Evolutionary conservation across 2,888 invertebrate species (phyloP).

Genomic region (Chydorus sphaericus): DNA sequence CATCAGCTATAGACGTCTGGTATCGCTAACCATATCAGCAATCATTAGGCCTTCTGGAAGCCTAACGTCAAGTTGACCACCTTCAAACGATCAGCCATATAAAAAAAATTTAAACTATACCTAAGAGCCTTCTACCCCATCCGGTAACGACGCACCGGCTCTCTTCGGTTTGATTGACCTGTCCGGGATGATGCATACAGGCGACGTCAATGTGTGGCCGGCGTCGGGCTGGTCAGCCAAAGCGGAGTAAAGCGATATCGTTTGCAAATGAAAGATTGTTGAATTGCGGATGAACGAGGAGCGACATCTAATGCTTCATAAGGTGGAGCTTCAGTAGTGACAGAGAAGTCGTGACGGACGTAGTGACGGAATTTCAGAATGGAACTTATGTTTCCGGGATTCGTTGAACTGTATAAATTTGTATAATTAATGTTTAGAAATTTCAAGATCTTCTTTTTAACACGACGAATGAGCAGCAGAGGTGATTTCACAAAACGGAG

Average conservation of each 20-base stretch:
- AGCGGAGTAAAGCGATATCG: constrained; percentile 29
- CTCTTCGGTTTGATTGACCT: constrained; percentile 15
- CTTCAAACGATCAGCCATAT: too few relatives aligned
- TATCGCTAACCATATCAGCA: constrained; percentile 24
- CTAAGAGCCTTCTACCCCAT: constrained; percentile 30
- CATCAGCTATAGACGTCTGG: constrained; percentile 57
- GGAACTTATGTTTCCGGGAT: constrained; percentile 15
- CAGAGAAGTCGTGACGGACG: too few relatives aligned
- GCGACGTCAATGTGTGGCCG: constrained; percentile 21
- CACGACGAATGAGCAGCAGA: too few relatives aligned
- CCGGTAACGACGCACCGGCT: constrained; percentile 30
- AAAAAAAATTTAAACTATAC: too few relatives aligned
- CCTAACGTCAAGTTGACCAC: not conserved
- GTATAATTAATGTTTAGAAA: too few relatives aligned
- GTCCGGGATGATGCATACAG: constrained; percentile 17
- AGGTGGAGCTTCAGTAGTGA: constrained; percentile 27
- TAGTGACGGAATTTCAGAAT: constrained; percentile 29
- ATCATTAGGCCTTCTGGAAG: not conserved
- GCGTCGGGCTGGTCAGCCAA: constrained; percentile 23
- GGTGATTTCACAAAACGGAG: too few relatives aligned
- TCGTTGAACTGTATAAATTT: not conserved
- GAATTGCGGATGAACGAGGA: constrained; percentile 26
- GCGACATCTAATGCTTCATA: constrained; percentile 28
- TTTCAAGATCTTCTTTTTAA: too few relatives aligned
- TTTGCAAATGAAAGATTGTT: constrained; percentile 27